A percentile compares a stretch with the other conserved stretches of the same genome.
phyloP scores from a whole-genome alignment of 2,888 invertebrate genomes.

The Reticulitermes lucifugus region DNA sequence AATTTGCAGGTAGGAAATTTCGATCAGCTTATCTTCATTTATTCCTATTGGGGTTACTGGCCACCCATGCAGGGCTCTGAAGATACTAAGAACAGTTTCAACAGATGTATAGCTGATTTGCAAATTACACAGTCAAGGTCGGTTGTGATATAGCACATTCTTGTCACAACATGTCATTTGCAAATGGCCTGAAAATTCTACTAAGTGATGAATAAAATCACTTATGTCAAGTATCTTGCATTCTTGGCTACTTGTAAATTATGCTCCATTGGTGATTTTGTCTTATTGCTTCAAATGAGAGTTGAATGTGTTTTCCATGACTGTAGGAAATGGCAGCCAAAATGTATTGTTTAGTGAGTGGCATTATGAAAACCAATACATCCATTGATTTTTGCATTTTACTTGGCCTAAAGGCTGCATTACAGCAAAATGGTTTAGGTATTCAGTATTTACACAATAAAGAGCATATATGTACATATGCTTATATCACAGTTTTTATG shows the following conservation, averaged over 20 bases:
- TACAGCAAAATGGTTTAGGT: conserved; percentile 35
- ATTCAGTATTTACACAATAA: conserved; percentile 29
- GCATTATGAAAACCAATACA: conserved; percentile 19
- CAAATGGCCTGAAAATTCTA: conserved; percentile 21
- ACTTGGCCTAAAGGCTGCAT: conserved; percentile 39
- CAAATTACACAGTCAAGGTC: background rate
- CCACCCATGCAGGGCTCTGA: conserved; percentile 39
- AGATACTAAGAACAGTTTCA: conserved; percentile 22
- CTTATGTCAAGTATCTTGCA: conserved; percentile 19
- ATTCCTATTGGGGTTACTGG: conserved; percentile 20
- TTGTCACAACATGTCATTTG: background rate
- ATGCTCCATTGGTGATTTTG: conserved; percentile 39
- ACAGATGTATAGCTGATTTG: conserved; percentile 16
- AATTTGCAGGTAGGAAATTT: conserved; percentile 46
- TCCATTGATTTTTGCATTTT: conserved; percentile 30
- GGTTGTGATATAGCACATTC: background rate
- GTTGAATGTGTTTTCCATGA: conserved; percentile 38
- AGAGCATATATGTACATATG: conserved; percentile 18
- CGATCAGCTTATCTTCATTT: conserved; percentile 40
- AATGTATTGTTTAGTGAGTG: background rate
- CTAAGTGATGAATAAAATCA: conserved; percentile 12
- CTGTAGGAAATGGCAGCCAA: conserved; percentile 38
- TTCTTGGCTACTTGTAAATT: conserved; percentile 29
- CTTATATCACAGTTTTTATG: conserved; percentile 30
- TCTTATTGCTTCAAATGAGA: conserved; percentile 33